A percentile compares a stretch with the other conserved stretches of the same genome.
Evolutionary conservation across 1,140 invertebrate genomes (phyloP).

Genomic region (Frieseomelitta varia): DNA sequence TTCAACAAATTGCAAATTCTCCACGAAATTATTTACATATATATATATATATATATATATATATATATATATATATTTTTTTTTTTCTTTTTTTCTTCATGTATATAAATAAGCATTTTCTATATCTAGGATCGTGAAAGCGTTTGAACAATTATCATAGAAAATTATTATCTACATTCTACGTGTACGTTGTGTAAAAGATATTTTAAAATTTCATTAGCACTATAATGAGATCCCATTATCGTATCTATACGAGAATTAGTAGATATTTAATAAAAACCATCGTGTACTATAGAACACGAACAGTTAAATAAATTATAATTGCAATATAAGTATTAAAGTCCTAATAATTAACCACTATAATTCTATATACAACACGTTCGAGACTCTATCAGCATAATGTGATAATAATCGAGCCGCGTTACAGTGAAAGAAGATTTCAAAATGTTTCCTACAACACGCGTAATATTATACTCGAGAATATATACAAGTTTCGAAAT

Average conservation of each 20-base stretch:
- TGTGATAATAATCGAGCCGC: neutral
- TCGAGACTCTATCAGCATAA: neutral
- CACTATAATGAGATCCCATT: neutral
- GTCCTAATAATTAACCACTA: neutral
- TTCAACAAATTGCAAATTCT: conserved; percentile 47
- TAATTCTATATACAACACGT: neutral
- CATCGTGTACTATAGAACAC: no score
- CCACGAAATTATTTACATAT: neutral
- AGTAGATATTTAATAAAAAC: neutral
- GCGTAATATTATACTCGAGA: neutral
- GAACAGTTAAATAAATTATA: neutral
- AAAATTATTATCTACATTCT: neutral
- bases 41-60: neutral
- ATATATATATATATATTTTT: no score
- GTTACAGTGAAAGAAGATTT: neutral
- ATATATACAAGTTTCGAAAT: neutral
- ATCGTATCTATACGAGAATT: neutral
- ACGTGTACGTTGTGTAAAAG: neutral
- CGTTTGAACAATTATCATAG: neutral
- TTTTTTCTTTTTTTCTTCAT: no score
- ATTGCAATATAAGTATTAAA: neutral
- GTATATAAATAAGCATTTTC: neutral
- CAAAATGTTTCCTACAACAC: neutral
- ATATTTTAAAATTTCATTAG: neutral
- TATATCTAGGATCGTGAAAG: neutral